Evolutionary conservation across 2,113 vertebrate species (phyloP).

Genomic region (Ptychochromis oligacanthus): DNA sequence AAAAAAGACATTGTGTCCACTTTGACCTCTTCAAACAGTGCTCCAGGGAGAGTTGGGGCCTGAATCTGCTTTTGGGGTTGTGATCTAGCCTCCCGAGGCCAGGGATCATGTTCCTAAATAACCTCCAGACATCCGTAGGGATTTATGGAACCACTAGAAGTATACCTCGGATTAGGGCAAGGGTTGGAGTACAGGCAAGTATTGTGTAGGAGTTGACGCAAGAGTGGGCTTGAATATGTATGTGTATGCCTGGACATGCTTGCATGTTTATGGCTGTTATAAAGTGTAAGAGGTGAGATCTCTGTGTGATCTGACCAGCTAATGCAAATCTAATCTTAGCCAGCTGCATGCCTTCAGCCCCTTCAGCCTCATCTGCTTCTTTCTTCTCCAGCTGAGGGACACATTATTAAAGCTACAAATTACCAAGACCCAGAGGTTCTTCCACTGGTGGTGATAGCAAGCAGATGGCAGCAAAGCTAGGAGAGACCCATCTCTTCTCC

Average conservation of each 20-base stretch:
- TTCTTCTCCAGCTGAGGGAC: constrained; percentile 65
- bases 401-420: constrained; percentile 91
- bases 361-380: constrained; percentile 21
- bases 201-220: constrained; percentile 8
- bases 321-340: constrained; percentile 68
- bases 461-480: constrained; percentile 88
- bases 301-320: constrained; percentile 37
- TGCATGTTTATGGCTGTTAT: constrained; percentile 30
- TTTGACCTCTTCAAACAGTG: constrained; percentile 54
- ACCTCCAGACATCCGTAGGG: constrained; percentile 49
- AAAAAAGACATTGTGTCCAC: constrained; percentile 61
- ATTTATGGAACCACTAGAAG: constrained; percentile 50
- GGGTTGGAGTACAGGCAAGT: constrained; percentile 40
- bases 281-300: constrained; percentile 38
- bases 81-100: constrained; percentile 24
- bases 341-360: constrained; percentile 63
- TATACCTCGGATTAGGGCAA: constrained; percentile 49
- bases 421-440: constrained; percentile 82
- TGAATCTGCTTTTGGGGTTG: constrained; percentile 42
- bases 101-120: constrained; percentile 66
- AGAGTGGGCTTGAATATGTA: not conserved
- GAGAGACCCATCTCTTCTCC: constrained; percentile 49
- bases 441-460: constrained; percentile 80
- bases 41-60: constrained; percentile 36
- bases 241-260: constrained; percentile 19